These are phyloP conservation scores for Salpingus planirostris DNA, from an alignment of 2,888 invertebrate species.

Conservation along the genomic window DNA sequence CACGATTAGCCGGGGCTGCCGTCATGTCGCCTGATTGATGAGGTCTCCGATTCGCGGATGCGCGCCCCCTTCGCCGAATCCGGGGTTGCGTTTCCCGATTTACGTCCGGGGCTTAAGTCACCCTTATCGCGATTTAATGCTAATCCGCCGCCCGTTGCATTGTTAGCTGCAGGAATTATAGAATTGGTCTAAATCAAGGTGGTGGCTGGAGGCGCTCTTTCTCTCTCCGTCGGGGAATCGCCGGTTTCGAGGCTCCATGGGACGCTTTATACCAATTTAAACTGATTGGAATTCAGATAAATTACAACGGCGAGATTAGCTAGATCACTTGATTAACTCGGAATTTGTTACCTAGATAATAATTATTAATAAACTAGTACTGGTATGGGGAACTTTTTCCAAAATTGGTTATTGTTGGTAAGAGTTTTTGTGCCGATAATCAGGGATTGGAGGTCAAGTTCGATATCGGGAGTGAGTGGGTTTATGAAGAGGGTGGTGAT, in stretches of 20 bases:
- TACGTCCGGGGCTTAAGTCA: conserved; percentile 24
- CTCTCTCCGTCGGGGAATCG: too few species aligned
- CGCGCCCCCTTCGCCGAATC: too few species aligned
- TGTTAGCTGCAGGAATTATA: conserved; percentile 30
- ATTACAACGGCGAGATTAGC: conserved; percentile 23
- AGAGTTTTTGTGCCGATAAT: too few species aligned
- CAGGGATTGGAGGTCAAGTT: too few species aligned
- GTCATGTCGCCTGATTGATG: not conserved
- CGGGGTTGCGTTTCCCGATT: conserved; percentile 23
- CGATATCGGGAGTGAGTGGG: too few species aligned
- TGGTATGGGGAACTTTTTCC: too few species aligned
- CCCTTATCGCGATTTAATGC: conserved; percentile 29
- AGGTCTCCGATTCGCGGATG: too few species aligned
- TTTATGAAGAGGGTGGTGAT: too few species aligned
- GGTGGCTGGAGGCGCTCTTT: too few species aligned
- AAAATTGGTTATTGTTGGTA: too few species aligned
- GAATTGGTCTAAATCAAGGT: conserved; percentile 24
- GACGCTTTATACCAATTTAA: conserved; percentile 20
- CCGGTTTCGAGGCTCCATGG: conserved; percentile 7
- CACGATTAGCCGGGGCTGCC: not conserved
- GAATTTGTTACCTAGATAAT: conserved; percentile 13
- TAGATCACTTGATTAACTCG: conserved; percentile 16
- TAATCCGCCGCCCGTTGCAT: conserved; percentile 28
- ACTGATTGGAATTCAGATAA: conserved; percentile 30
- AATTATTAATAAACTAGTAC: too few species aligned